phyloP scores from a whole-genome alignment of 53 echinoderm and acorn worm species.

The Stichopus horrens region DNA sequence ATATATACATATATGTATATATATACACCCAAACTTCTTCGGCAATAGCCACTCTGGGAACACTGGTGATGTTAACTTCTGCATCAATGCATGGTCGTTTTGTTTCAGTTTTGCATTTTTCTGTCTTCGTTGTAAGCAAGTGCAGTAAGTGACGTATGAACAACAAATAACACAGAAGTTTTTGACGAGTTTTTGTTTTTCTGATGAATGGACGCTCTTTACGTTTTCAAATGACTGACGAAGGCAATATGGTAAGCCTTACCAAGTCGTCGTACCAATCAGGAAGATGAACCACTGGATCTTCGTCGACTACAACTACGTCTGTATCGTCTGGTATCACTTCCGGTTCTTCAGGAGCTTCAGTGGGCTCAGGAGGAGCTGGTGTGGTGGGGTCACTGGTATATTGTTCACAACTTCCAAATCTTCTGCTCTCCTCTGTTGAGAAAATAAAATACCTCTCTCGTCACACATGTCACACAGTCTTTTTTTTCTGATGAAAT shows the following conservation, averaged over 20 bases:
- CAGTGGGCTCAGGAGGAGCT: slow-evolving; percentile 26
- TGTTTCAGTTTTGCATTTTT: too few species aligned
- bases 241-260: not conserved
- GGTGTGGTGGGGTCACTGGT: slow-evolving; percentile 11
- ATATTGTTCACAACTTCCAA: slow-evolving; percentile 2
- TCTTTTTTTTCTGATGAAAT: not conserved
- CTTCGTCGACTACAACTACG: not conserved
- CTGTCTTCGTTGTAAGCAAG: too few species aligned
- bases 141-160: too few species aligned
- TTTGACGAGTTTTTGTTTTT: too few species aligned
- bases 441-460: not conserved
- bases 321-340: not conserved
- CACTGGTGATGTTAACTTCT: too few species aligned
- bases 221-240: too few species aligned
- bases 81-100: too few species aligned
- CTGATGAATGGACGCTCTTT: too few species aligned
- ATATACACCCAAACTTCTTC: too few species aligned
- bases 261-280: slow-evolving; percentile 14
- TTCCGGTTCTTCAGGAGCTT: not conserved
- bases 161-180: too few species aligned
- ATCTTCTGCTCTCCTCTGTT: not conserved
- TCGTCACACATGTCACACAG: not conserved
- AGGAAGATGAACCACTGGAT: not conserved
- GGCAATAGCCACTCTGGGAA: too few species aligned
- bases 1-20: too few species aligned